Evolutionary conservation across 92 coral and sea anemone species (phyloP), one percentile per base, ranked within the genome.

Genomic region (Porites lobata): DNA sequence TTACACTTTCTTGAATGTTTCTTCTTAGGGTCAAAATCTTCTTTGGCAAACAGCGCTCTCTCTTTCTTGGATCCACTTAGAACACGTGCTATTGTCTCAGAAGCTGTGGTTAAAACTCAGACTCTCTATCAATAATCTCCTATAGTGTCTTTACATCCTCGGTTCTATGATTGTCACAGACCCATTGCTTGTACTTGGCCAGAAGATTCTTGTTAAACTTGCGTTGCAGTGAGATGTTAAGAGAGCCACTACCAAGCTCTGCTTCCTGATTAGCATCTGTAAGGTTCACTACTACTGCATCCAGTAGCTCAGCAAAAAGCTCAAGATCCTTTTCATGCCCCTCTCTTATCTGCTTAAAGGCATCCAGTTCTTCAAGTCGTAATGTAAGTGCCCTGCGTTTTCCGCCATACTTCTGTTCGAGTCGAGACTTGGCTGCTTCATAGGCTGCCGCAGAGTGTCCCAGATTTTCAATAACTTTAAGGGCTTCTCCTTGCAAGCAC

Each of bases 401-500:
- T 22, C 58, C 58, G 9, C 58, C 90, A 87, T 93, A 93, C 92
- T 86, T 93, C 17, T 90, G 85, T 51, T 93, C 92, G 29, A 90
- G 79, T 66, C 9, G 58, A 54, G 58, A 8, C 58, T 54, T 54
- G 58, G 58, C 13, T 56, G 92, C 90, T 72, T 92, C 90, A 50
- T 89, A 85, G 9, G 92, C 95, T 72, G 92, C 79, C 17, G 90
- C 65, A 4, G 88, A 92, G 74, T 88, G 88, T 57, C 92, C 92
- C 47, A 92, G 84, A 74, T 79, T 92, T 51, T 92, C 92, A 43
- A 87, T 80, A 19, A 91, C 72, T 66, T 24, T 6, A 8, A 54
- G 58, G 89, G 96, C 87, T 58, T 92, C 95, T 24, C 91, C 92
- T 71, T 79, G 88, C 18, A 92, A 88, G 57, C 85, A 89, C 43